Evolutionary conservation across 2,888 invertebrate species (phyloP).

Genomic region (Eupsilia transversa): DNA sequence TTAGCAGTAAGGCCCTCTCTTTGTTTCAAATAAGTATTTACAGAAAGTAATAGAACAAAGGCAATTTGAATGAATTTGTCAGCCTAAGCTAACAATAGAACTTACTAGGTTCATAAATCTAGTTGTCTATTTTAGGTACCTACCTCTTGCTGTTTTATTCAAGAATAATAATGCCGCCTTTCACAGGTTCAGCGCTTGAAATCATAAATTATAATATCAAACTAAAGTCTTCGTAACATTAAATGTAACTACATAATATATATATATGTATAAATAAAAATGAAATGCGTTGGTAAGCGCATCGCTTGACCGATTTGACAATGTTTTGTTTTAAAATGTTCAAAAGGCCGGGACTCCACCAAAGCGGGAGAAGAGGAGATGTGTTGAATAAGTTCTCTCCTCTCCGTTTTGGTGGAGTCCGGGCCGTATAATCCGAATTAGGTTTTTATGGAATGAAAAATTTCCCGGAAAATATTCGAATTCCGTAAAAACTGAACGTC

Average conservation of each 20-base stretch:
- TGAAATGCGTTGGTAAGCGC: too few relatives aligned
- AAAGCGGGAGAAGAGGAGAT: too few relatives aligned
- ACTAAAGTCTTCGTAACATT: conserved; percentile 9
- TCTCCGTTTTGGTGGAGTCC: too few relatives aligned
- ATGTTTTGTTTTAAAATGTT: too few relatives aligned
- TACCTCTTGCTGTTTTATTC: conserved; percentile 8
- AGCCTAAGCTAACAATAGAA: conserved; percentile 28
- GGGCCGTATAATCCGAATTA: too few relatives aligned
- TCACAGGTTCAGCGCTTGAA: conserved; percentile 1
- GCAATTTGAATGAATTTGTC: conserved; percentile 34
- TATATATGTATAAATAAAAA: neutral
- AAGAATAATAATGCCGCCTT: conserved; percentile 26
- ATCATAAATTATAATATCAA: conserved; percentile 19
- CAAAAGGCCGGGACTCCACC: too few relatives aligned
- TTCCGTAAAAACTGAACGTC: too few relatives aligned
- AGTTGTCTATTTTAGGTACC: conserved; percentile 17
- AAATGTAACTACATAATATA: neutral
- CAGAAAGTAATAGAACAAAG: conserved; percentile 35
- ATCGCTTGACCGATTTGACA: too few relatives aligned
- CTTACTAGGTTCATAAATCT: conserved; percentile 28
- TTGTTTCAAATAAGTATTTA: conserved; percentile 38
- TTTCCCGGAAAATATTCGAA: too few relatives aligned
- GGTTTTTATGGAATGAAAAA: too few relatives aligned
- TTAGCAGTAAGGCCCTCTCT: conserved; percentile 23
- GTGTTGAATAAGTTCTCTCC: too few relatives aligned